Conservation (phyloP, 1,140 invertebrate genomes). For the Limonius californicus region DNA sequence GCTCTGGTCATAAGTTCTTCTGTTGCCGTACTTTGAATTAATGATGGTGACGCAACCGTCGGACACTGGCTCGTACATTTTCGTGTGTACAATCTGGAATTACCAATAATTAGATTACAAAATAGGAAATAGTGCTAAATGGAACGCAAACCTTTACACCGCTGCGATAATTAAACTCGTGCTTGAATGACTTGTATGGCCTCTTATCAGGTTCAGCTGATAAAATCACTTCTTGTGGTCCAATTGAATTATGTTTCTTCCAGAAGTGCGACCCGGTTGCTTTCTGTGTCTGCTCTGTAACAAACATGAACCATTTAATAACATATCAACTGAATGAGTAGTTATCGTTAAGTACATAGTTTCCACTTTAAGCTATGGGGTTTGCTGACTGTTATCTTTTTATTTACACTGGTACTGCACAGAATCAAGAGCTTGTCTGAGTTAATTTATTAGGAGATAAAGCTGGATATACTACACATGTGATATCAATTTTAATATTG, state of each 20-base stretch:
- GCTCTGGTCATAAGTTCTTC: conserved; percentile 5
- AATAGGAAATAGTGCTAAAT: background rate
- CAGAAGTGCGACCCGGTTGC: background rate
- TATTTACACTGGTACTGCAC: too few species aligned
- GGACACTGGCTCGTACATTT: conserved; percentile 34
- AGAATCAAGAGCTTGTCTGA: too few species aligned
- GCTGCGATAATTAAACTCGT: background rate
- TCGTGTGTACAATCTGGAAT: conserved; percentile 21
- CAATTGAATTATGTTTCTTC: background rate
- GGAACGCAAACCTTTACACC: background rate
- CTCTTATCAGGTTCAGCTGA: background rate
- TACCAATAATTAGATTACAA: conserved; percentile 10
- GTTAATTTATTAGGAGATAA: too few species aligned
- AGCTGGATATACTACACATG: too few species aligned
- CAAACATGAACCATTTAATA: background rate
- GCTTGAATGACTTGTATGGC: background rate
- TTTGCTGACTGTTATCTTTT: too few species aligned
- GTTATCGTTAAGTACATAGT: background rate
- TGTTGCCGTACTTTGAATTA: background rate
- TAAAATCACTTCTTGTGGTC: background rate
- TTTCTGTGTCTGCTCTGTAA: background rate
- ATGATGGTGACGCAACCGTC: conserved; percentile 22
- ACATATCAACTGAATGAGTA: background rate
- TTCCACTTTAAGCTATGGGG: background rate
- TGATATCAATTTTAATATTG: too few species aligned